These are phyloP conservation scores for Nannoperca obscura DNA, from an alignment of 2,797 vertebrate species.

Conservation along the genomic window DNA sequence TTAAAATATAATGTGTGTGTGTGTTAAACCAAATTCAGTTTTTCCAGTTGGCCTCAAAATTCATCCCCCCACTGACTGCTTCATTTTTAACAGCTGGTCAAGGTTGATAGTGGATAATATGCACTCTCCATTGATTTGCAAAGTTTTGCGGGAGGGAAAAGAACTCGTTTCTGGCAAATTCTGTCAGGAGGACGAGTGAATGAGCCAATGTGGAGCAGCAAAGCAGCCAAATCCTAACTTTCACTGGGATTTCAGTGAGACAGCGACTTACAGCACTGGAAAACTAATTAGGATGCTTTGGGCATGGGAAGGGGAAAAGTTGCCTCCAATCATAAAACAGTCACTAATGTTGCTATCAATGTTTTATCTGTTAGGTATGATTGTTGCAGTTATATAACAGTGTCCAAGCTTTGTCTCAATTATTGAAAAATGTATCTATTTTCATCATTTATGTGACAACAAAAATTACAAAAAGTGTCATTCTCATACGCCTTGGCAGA, in stretches of 20 bases:
- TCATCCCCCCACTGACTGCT: slow-evolving; percentile 11
- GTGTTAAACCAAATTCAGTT: slow-evolving; percentile 19
- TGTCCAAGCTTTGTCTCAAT: too few species aligned
- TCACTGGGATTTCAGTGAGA: slow-evolving; percentile 56
- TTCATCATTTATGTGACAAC: not conserved
- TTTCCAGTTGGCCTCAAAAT: slow-evolving; percentile 22
- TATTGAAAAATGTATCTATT: not conserved
- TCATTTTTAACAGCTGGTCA: slow-evolving; percentile 60
- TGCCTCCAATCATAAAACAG: slow-evolving; percentile 1
- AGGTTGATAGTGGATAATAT: slow-evolving; percentile 65
- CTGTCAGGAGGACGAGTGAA: slow-evolving; percentile 18
- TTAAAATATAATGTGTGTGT: not conserved
- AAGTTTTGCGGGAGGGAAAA: slow-evolving; percentile 49
- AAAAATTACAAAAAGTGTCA: not conserved
- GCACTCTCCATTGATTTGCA: slow-evolving; percentile 62
- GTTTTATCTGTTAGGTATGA: not conserved
- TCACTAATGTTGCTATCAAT: slow-evolving; percentile 7
- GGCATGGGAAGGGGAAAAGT: slow-evolving; percentile 7
- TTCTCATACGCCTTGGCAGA: not conserved
- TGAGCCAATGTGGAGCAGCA: slow-evolving; percentile 42
- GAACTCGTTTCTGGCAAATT: slow-evolving; percentile 42
- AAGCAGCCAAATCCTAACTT: slow-evolving; percentile 62
- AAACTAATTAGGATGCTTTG: slow-evolving; percentile 56
- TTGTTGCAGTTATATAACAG: not conserved
- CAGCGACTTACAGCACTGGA: slow-evolving; percentile 48